Base-by-base conservation (phyloP, 37 sponge, comb jelly and placozoan genomes). In the Hexactinellida sp. region DNA sequence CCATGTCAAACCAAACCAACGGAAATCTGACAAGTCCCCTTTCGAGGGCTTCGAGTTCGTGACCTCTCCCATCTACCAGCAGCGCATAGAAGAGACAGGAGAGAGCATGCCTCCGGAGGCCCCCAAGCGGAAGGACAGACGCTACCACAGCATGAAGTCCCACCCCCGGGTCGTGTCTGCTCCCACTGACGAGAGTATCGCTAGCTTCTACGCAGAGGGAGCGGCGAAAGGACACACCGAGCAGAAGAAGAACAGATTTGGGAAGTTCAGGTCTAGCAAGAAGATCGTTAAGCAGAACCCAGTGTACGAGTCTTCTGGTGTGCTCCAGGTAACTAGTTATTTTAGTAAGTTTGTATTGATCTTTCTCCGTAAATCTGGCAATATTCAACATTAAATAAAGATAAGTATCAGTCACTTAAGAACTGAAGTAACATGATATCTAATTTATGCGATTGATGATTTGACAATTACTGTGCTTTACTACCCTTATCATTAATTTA, bases 201-300 rank as follows among this genome's bases (percentile, higher is more conserved):
- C 76, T n/a, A 63, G 30, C 3, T 63, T 25, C 76, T 63, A 63
- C 34, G 19, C 76, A 7, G 76, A 63, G 28, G 28, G 30, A 25
- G 28, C 25, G 5, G 34, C 3, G 21, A 63, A 63, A 63, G 3
- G 1, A 21, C 25, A 25, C 34, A 21, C 76, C 3, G 76, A 63
- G 32, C 3, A 63, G 5, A 63, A 63, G 34, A 63, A 63, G 30
- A 3, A 23, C 34, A 63, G 30, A 23, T 63, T 63, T 63, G 76
- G 76, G 34, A 63, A 63, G 76, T 63, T 63, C 30, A 63, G 76
- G 13, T 63, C 76, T 63, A 63, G 76, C 34, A 63, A 63, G 76
- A 63, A 63, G 76, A 28, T 63, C 13, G 13, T 63, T n/a, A 63
- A 63, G 76, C 76, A 63, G 30, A 63, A 63, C 13, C 76, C 76